Evolutionary conservation across 2,113 vertebrate species (phyloP), one percentile per base, ranked within the genome.

Genomic region (Microcebus griseorufus): DNA sequence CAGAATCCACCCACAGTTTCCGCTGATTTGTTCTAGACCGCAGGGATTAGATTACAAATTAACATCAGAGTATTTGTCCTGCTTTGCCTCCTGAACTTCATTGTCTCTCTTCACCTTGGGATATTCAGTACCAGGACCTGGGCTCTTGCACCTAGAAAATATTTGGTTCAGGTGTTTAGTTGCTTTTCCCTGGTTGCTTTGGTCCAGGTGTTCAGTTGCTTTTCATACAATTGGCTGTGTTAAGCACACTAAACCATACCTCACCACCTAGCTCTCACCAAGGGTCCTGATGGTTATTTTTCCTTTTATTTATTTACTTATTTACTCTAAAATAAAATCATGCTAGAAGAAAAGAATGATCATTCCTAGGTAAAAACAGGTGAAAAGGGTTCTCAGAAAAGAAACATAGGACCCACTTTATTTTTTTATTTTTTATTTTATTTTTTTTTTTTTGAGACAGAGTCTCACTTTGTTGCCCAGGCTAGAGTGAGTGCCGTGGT

Each of bases 321-420:
- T 94, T 96, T 88, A 45, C 34, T 29, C 45, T 88, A 73, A 64
- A 83, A 95, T 75, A 84, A 92, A 84, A 89, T 51, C 23, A n/a
- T 34, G 14, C 65, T 60, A 20, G 86, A 78, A 79, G 48, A 84
- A 84, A n/a, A 90, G 76, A 97, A 76, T 58, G 89, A 60, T 39
- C n/a, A 23, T 34, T 85, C 29, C 78, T 73, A 84, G 55, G 65
- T 60, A 73, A 84, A 95, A 84, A 48, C 5, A 84, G 78, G 60
- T 58, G 27, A 45, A 90, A 87, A 53, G 22, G 4, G 2, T 53
- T 70, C 73, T 83, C 73, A 70, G 83, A 79, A 58, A 86, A 67
- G 53, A 96, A 93, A 51, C 2, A 3, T 6, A 25, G 32, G 39
- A 20, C 42, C 25, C 23, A 34, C 58, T 45, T 42, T 70, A 23